Evolutionary conservation across 2,888 invertebrate genomes (phyloP).

Genomic region (Polietes domitor): DNA sequence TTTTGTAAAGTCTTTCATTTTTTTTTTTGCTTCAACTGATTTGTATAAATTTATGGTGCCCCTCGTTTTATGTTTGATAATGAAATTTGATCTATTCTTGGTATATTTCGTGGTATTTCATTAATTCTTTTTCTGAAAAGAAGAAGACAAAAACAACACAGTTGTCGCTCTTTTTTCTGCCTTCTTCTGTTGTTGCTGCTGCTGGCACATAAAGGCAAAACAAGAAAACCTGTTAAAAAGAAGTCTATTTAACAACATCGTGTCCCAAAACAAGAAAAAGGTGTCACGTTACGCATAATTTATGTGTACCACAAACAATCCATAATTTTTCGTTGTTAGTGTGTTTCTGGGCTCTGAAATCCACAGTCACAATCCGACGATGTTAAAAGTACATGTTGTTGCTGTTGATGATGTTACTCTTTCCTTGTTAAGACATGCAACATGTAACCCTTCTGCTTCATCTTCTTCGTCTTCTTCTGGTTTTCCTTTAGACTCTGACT

Average conservation of each 20-base stretch:
- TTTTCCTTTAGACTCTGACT: background rate
- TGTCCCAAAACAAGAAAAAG: slow-evolving; percentile 75
- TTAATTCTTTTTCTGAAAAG: slow-evolving; percentile 6
- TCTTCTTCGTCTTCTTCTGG: too few species aligned
- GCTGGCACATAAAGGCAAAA: background rate
- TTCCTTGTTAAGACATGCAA: slow-evolving; percentile 9
- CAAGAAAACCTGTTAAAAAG: slow-evolving; percentile 60
- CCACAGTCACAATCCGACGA: slow-evolving; percentile 8
- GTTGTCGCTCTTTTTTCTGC: background rate
- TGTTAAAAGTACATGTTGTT: background rate
- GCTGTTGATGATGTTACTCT: background rate
- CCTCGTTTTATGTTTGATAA: background rate
- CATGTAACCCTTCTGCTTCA: slow-evolving; percentile 29
- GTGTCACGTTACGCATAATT: slow-evolving; percentile 80
- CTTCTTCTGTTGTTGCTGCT: background rate
- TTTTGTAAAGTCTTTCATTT: background rate
- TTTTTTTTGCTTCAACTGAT: background rate
- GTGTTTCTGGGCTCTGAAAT: background rate
- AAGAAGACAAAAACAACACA: background rate
- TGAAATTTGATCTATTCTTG: slow-evolving; percentile 25
- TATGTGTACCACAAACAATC: slow-evolving; percentile 71
- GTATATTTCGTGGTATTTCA: slow-evolving; percentile 14
- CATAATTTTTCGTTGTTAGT: slow-evolving; percentile 70
- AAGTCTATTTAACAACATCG: slow-evolving; percentile 59
- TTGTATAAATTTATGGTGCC: too few species aligned